Percentiles rank a stretch among this genome's conserved stretches.
These are phyloP conservation scores for Stigmatopora argus DNA, from an alignment of 2,113 vertebrate genomes.

Conservation along the genomic window DNA sequence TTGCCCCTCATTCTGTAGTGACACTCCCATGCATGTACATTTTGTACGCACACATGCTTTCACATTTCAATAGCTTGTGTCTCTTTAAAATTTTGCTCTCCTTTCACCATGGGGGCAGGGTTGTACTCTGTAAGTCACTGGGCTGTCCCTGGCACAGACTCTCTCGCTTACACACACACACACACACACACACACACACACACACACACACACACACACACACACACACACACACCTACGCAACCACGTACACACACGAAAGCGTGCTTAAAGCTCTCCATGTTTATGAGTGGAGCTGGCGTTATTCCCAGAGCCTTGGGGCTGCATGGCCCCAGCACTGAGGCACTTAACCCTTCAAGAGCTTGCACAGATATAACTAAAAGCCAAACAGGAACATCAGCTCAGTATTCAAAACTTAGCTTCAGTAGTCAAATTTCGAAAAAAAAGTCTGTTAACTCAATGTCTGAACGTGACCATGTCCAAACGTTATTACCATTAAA, in stretches of 20 bases:
- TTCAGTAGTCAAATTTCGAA: constrained; percentile 20
- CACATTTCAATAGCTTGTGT: constrained; percentile 37
- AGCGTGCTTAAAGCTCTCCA: constrained; percentile 55
- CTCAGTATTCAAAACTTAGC: constrained; percentile 22
- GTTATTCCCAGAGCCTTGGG: constrained; percentile 57
- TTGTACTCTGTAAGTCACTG: constrained; percentile 73
- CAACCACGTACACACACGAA: constrained; percentile 21
- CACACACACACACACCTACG: constrained; percentile 13
- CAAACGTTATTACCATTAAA: constrained; percentile 16
- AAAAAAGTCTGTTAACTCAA: constrained; percentile 13
- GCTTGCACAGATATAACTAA: constrained; percentile 36
- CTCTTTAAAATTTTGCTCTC: constrained; percentile 69
- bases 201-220: constrained; percentile 17
- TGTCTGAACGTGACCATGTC: constrained; percentile 15
- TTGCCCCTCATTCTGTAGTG: constrained; percentile 32
- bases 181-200: constrained; percentile 19
- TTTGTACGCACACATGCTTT: constrained; percentile 1
- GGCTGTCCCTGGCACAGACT: constrained; percentile 74
- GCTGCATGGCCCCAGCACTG: constrained; percentile 57
- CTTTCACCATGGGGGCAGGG: constrained; percentile 63
- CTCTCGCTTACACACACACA: constrained; percentile 17
- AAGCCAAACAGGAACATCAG: constrained; percentile 35
- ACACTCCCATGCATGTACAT: neutral
- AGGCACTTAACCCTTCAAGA: constrained; percentile 68
- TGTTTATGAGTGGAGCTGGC: constrained; percentile 74